phyloP scores from a whole-genome alignment of 2,888 invertebrate species.

The Liopterus haemorrhoidalis region DNA sequence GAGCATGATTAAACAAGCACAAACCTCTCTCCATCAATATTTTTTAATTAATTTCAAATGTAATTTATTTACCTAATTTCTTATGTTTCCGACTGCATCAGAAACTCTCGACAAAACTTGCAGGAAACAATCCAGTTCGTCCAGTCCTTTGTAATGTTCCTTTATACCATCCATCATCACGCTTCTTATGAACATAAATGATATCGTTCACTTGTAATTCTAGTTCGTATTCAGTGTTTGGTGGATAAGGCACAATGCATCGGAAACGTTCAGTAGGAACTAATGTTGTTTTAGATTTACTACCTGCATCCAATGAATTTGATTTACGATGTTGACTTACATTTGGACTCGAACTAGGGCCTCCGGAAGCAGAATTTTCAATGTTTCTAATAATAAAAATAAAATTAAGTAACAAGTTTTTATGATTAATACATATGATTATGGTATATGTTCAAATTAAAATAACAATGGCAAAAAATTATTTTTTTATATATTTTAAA shows the following conservation, averaged over 20 bases:
- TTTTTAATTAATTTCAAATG: too few relatives aligned
- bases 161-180: slow-evolving; percentile 94
- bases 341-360: slow-evolving; percentile 42
- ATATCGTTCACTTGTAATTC: slow-evolving; percentile 87
- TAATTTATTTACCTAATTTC: too few relatives aligned
- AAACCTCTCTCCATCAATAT: too few relatives aligned
- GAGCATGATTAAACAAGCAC: too few relatives aligned
- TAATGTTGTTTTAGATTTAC: slow-evolving; percentile 38
- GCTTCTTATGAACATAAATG: slow-evolving; percentile 83
- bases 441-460: too few relatives aligned
- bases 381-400: slow-evolving; percentile 31
- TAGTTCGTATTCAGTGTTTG: slow-evolving; percentile 87
- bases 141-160: slow-evolving; percentile 86
- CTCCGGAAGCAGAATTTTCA: slow-evolving; percentile 39
- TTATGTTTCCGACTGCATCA: slow-evolving; percentile 19
- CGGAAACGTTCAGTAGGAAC: slow-evolving; percentile 60
- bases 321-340: slow-evolving; percentile 68
- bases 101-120: slow-evolving; percentile 74
- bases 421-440: slow-evolving; percentile 2
- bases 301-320: slow-evolving; percentile 73
- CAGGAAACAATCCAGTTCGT: slow-evolving; percentile 89
- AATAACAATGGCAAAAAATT: too few relatives aligned
- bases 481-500: too few relatives aligned
- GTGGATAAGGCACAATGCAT: slow-evolving; percentile 90
- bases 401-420: neutral